A percentile compares a stretch with the other conserved stretches of the same genome.
Conservation (phyloP, 2,888 invertebrate species). For the Apamea monoglypha region DNA sequence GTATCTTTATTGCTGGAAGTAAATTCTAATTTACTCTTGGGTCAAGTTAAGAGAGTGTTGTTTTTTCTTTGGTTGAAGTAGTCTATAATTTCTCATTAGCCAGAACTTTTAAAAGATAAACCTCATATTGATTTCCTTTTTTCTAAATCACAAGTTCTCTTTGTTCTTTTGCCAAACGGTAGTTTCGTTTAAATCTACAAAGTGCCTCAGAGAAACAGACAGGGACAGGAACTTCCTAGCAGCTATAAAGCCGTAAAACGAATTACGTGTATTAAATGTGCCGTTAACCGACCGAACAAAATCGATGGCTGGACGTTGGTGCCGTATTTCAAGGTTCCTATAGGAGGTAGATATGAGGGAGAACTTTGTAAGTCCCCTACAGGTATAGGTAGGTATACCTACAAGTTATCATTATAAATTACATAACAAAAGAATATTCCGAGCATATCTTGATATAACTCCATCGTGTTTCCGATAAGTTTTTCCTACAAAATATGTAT, state of each 20-base stretch:
- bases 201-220: neutral
- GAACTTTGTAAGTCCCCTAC: neutral
- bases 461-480: neutral
- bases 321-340: constrained; percentile 33
- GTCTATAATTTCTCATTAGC: neutral
- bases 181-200: neutral
- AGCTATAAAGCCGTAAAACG: constrained; percentile 58
- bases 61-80: neutral
- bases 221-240: neutral
- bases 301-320: constrained; percentile 30
- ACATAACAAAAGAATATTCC: neutral
- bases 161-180: neutral
- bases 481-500: neutral
- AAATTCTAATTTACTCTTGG: constrained; percentile 44
- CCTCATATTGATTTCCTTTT: neutral
- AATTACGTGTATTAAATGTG: constrained; percentile 66
- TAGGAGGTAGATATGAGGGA: neutral
- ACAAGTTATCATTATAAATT: neutral
- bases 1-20: constrained; percentile 60
- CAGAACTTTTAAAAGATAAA: neutral
- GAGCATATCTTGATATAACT: neutral
- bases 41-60: constrained; percentile 32
- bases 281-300: constrained; percentile 66
- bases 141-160: neutral
- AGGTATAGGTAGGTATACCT: neutral